Base-by-base conservation (phyloP, 2,113 vertebrate genomes). In the Hipposideros armiger region DNA sequence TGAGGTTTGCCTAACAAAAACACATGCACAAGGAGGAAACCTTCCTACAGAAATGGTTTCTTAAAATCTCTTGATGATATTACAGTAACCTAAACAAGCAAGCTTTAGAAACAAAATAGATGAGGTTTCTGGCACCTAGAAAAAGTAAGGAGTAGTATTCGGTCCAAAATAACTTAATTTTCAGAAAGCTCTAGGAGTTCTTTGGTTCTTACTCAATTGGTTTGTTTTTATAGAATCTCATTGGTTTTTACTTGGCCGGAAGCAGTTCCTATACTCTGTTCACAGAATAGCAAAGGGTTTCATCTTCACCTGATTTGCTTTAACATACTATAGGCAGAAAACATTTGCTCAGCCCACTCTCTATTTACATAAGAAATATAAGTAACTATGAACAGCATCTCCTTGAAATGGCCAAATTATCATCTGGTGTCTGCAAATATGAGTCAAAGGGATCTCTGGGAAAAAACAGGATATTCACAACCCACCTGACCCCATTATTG, bases 351-450 rank as follows among this genome's bases (percentile, higher is more conserved):
- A 62, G 54, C 64, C 83, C 26, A 24, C 47, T 93, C 70, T 91
- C 72, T n/a, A 87, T 86, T 90, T 78, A 82, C 4, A 4, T 70
- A 80, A 82, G 80, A 96, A 93, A 91, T 62, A 52, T 5, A 94
- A 94, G 81, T 58, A 74, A 81, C 47, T 70, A 19, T 67, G 90
- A 93, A 52, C 14, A 97, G 78, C 52, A 95, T 93, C 56, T 67
- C 86, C 62, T 72, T 91, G n/a, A 94, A 94, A 74, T 90, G 93
- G 80, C 74, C 95, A 93, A 94, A 93, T 90, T n/a, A 87, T 87
- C 93, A 95, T 96, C 93, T 96, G 87, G 70, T 93, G 22, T 50
- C 78, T 90, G 52, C 26, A 95, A 90, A 80, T 76, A 40, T 40
- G 50, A 96, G n/a, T 94, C 47, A 95, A 86, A 95, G 76, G 42